Percentiles rank a stretch among this genome's conserved stretches.
Conservation (phyloP, 2,113 vertebrate species). For the Myiozetetes cayanensis region DNA sequence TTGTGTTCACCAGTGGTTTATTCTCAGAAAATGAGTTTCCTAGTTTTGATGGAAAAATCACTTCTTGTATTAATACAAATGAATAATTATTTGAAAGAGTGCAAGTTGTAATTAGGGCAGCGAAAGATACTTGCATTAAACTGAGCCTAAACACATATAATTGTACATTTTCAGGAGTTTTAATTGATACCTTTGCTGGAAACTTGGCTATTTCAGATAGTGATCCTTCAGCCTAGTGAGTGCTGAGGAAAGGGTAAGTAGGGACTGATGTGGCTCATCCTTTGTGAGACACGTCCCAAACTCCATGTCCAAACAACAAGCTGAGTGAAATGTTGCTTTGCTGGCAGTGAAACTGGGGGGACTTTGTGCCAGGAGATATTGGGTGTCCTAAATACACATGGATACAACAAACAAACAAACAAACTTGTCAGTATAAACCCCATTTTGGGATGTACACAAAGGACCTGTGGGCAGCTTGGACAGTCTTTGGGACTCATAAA, state of each 20-base stretch:
- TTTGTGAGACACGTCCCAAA: background rate
- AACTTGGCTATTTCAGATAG: background rate
- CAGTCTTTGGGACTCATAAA: background rate
- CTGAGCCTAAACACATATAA: background rate
- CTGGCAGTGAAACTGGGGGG: background rate
- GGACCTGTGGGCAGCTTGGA: fast-evolving
- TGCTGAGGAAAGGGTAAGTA: background rate
- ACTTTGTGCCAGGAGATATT: background rate
- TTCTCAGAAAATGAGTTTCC: background rate
- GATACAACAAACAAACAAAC: background rate
- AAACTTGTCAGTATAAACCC: background rate
- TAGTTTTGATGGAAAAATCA: background rate
- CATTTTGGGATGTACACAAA: background rate
- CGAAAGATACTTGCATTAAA: background rate
- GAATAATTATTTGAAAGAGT: background rate
- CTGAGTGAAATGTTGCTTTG: background rate
- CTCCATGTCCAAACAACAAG: background rate
- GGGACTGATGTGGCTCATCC: background rate
- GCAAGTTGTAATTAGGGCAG: background rate
- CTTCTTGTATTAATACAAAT: background rate
- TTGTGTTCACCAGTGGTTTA: background rate
- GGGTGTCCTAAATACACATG: background rate
- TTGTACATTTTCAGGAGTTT: background rate
- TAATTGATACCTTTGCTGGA: background rate
- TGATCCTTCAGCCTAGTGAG: background rate